Evolutionary conservation across 92 coral and sea anemone species (phyloP).

Genomic region (Nematostella vectensis): DNA sequence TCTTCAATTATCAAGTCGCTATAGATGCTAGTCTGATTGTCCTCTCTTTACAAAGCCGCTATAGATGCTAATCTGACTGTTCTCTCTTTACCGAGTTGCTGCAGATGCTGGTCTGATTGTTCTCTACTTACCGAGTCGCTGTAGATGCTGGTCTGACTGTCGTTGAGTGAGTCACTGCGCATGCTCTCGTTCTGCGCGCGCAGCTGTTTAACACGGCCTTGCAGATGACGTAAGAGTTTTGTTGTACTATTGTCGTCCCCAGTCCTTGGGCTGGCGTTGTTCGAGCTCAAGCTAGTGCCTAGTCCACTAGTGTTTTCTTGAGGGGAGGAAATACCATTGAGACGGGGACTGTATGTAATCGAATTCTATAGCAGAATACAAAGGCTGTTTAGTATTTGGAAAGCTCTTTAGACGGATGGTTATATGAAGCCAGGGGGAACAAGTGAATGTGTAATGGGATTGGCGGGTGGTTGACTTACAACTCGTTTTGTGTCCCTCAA

Average conservation of each 20-base stretch:
- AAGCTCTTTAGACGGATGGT: background rate
- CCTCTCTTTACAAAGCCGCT: no score
- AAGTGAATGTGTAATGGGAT: no score
- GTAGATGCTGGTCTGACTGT: conserved; percentile 69
- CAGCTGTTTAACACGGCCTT: conserved; percentile 92
- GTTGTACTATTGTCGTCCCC: conserved; percentile 76
- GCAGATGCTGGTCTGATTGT: no score
- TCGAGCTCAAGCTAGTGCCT: conserved; percentile 78
- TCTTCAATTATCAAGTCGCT: no score
- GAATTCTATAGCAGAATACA: conserved; percentile 34
- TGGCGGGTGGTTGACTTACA: no score
- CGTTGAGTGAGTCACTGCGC: conserved; percentile 70
- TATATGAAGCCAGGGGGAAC: background rate
- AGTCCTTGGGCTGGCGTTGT: conserved; percentile 68
- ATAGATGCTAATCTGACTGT: no score
- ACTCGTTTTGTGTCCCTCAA: conserved; percentile 41
- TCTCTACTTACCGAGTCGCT: background rate
- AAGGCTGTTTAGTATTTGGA: background rate
- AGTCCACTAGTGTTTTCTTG: conserved; percentile 63
- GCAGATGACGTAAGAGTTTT: conserved; percentile 86
- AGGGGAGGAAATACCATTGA: conserved; percentile 64
- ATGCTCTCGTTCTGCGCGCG: conserved; percentile 92
- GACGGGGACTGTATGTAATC: conserved; percentile 68
- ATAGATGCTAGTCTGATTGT: no score
- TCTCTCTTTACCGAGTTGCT: no score